Evolutionary conservation across 2,888 invertebrate genomes (phyloP).

Genomic region (Heliconius ethilla): DNA sequence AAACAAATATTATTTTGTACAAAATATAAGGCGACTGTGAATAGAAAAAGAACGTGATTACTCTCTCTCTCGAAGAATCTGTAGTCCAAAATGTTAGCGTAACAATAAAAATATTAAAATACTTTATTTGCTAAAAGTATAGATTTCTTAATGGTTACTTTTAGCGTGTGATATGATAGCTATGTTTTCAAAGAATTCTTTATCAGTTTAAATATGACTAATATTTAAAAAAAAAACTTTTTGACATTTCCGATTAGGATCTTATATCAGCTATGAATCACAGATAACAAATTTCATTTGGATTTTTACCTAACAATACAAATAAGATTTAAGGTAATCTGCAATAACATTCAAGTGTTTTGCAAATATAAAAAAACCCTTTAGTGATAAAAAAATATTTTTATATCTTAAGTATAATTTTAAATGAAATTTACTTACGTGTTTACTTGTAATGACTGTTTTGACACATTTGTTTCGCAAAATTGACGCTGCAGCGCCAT

Average conservation of each 20-base stretch:
- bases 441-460: conserved; percentile 16
- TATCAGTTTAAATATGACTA: conserved; percentile 11
- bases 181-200: not conserved
- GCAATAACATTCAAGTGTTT: not conserved
- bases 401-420: not conserved
- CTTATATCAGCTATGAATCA: not conserved
- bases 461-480: conserved; percentile 33
- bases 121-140: not conserved
- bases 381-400: not conserved
- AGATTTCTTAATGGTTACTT: no score
- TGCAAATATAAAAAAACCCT: not conserved
- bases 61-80: not conserved
- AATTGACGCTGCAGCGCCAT: conserved; percentile 32
- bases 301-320: not conserved
- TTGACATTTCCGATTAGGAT: not conserved
- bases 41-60: not conserved
- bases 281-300: not conserved
- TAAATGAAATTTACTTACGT: not conserved
- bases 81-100: not conserved
- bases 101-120: not conserved
- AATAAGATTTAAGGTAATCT: not conserved
- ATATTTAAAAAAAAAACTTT: not conserved
- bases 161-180: not conserved
- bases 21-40: not conserved
- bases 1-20: no score